Base-by-base conservation (phyloP, 53 echinoderm and acorn worm genomes). In the Patiria pectinifera region DNA sequence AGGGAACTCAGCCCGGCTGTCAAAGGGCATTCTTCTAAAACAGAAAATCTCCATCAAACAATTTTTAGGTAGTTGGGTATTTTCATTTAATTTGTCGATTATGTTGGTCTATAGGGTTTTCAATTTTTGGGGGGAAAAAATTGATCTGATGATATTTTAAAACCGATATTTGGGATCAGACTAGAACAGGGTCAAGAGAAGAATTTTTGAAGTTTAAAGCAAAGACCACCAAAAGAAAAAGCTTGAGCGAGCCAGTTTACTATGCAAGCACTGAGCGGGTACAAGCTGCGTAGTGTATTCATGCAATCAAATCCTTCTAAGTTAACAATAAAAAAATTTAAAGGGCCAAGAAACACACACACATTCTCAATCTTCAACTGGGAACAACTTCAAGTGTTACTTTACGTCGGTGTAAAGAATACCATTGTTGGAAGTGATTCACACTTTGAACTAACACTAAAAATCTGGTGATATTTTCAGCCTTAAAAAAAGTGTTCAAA, bases 211-310 rank as follows among this genome's bases (percentile, higher is more conserved):
- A 35, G 35, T 45, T 18, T 9, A 79, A 79, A 5, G 19, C 82
- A 82, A 59, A 14, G 10, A 82, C 58, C 21, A 53, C 82, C n/a
- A 59, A 82, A 53, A 82, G 23, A 82, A 24, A 59, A 86, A 66
- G 45, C 81, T 66, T 69, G 69, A 63, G 47, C n/a, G 48, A 81
- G n/a, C 48, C 44, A 26, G 78, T 66, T 66, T 88, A 61, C 70
- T 66, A 44, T 90, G 90, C 90, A 90, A 90, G 90, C 86, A 86
- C 71, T 71, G 71, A 19, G 72, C 81, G 80, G 48, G 69, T 80
- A 81, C 90, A 80, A 90, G 81, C 80, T 23, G 44, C 70, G 61
- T 16, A 47, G 48, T 90, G 70, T 90, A 90, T 90, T 90, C 90
- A 90, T 80, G 90, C 90, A 90, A 80, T 47, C 13, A 81, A 90